Evolutionary conservation across 1,140 invertebrate species (phyloP).

Genomic region (Gryon sp.): DNA sequence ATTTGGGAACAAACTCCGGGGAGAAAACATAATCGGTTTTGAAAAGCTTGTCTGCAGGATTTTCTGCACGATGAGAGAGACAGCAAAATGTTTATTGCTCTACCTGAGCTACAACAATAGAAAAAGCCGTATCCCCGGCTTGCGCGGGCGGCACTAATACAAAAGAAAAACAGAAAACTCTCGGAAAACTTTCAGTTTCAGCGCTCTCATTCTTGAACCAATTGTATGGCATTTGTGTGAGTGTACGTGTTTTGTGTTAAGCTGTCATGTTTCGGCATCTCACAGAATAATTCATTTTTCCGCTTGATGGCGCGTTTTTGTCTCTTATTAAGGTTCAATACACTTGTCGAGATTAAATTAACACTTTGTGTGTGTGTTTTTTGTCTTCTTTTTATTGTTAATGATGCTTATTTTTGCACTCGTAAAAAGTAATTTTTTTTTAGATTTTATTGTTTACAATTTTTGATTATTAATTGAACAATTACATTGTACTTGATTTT

Average conservation of each 20-base stretch:
- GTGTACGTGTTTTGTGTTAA: slow-evolving; percentile 1
- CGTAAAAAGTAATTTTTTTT: too few relatives aligned
- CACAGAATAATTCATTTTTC: slow-evolving; percentile 1
- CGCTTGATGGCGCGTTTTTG: too few relatives aligned
- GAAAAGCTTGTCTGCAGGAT: slow-evolving; percentile 1
- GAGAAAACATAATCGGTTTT: too few relatives aligned
- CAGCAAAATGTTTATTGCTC: slow-evolving; percentile 33
- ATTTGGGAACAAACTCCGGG: slow-evolving; percentile 9
- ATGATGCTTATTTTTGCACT: too few relatives aligned
- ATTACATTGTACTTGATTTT: too few relatives aligned
- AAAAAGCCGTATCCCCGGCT: slow-evolving; percentile 7
- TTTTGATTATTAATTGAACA: too few relatives aligned
- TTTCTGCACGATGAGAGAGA: slow-evolving; percentile 28
- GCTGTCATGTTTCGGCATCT: not conserved
- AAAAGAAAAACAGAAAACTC: slow-evolving; percentile 36
- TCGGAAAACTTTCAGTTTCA: slow-evolving; percentile 46
- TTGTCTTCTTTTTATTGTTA: too few relatives aligned
- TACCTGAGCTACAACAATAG: slow-evolving; percentile 18
- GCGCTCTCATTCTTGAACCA: not conserved
- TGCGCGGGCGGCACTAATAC: slow-evolving; percentile 12
- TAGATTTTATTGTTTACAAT: too few relatives aligned
- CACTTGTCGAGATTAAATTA: too few relatives aligned
- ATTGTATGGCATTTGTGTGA: too few relatives aligned
- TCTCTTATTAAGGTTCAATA: too few relatives aligned
- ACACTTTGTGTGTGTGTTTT: too few relatives aligned